Base-by-base conservation (phyloP, 53 echinoderm and acorn worm genomes). In the Hippasteria phrygiana region DNA sequence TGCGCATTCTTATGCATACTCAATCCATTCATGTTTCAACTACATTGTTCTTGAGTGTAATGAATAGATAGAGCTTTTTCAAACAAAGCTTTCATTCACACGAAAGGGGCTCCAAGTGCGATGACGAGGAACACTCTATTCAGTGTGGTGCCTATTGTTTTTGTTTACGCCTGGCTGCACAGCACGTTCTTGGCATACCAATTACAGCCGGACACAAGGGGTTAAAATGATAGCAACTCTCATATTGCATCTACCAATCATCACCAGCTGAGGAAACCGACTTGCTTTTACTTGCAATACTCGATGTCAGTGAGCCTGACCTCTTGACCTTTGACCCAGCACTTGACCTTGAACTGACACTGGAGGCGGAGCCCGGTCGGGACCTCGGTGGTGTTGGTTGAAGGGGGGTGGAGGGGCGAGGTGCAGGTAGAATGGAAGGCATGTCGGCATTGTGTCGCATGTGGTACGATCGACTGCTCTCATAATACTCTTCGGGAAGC, bases 401-500 rank as follows among this genome's bases (percentile, higher is more conserved):
- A 1, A 85, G 18, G n/a, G n/a, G n/a, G n/a, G n/a, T n/a, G 2
- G 24, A 7, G 29, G 13, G 13, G 7, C 33, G 7, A 33, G 47
- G 16, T 0, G 50, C 22, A 24, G 75, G 50, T 20, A 47, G 50
- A 28, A 75, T 75, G 47, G 31, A 48, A 2, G 69, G 69, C 22
- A 33, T 26, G 18, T 71, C 71, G 0, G 43, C 43, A 22, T 51
- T 69, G n/a, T 85, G 46, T 39, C 48, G 64, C 22, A 85, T 50
- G 71, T 85, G 85, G 7, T 48, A 85, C 24, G 50, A n/a, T 37
- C 53, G 85, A 13, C 65, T 51, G 34, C 37, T 85, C 34, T 91
- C 93, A 91, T 94, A 99, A 66, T 99, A 99, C 0, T 73, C 86
- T 59, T 99, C 95, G 8, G 96, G 74, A 7, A 99, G 66, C 99